These are phyloP conservation scores for Cebus imitator DNA, from an alignment of 2,113 vertebrate genomes.

Conservation along the genomic window DNA sequence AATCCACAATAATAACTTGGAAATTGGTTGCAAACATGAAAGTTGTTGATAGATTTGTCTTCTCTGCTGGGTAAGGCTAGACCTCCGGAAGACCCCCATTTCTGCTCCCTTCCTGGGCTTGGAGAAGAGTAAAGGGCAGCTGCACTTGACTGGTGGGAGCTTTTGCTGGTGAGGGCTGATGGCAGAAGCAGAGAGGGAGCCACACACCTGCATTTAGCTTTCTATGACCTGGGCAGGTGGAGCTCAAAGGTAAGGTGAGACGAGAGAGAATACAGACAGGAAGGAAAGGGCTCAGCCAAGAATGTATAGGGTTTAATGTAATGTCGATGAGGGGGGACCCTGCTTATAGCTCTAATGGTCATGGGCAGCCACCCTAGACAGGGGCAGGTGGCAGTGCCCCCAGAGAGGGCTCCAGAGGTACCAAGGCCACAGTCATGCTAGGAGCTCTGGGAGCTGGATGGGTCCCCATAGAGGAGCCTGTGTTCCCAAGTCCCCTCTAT, in stretches of 20 bases:
- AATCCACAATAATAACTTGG: conserved; percentile 75
- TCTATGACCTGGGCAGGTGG: neutral
- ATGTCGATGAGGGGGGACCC: neutral
- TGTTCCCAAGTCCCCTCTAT: neutral
- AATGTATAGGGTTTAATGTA: neutral
- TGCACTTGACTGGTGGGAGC: neutral
- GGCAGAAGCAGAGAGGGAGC: neutral
- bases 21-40: conserved; percentile 51
- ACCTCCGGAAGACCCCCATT: neutral
- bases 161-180: neutral
- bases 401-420: neutral
- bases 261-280: neutral
- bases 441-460: neutral
- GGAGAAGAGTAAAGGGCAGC: neutral
- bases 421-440: neutral
- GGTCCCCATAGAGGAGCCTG: neutral
- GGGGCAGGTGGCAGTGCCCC: neutral
- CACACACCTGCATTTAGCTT: neutral
- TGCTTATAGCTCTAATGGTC: neutral
- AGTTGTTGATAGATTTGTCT: conserved; percentile 24
- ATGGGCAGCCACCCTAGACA: neutral
- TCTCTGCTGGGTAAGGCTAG: neutral
- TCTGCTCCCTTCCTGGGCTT: neutral
- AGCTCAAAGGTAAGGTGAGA: neutral
- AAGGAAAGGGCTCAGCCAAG: neutral